phyloP scores from a whole-genome alignment of 2,888 invertebrate species.

The Ophion obscuratus region DNA sequence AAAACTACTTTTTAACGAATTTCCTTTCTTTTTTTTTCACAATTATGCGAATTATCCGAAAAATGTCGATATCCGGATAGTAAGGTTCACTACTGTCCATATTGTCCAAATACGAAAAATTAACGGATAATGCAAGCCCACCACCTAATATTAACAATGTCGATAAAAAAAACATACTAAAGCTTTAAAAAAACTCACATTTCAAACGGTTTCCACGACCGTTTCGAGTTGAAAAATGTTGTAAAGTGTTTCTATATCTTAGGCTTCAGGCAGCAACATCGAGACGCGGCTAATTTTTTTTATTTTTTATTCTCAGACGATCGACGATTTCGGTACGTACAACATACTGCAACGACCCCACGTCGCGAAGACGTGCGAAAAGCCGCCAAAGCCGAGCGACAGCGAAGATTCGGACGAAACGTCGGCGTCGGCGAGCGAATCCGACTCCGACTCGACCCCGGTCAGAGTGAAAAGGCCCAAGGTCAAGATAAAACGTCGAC shows the following conservation, averaged over 20 bases:
- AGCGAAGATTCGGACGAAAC: conserved; percentile 86
- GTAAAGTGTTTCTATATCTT: background rate
- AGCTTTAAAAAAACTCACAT: too few relatives aligned
- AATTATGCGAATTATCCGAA: too few relatives aligned
- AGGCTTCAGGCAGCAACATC: background rate
- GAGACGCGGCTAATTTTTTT: background rate
- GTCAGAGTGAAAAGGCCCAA: conserved; percentile 86
- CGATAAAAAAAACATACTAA: too few relatives aligned
- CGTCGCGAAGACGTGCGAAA: conserved; percentile 70
- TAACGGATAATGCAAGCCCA: too few relatives aligned
- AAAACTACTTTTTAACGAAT: too few relatives aligned
- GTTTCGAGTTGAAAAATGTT: background rate
- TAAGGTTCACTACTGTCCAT: too few relatives aligned
- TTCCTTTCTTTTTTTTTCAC: too few relatives aligned
- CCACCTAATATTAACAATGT: too few relatives aligned
- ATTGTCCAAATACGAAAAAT: too few relatives aligned
- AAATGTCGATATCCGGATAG: too few relatives aligned
- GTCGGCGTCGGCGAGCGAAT: conserved; percentile 86
- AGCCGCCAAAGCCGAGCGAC: conserved; percentile 85
- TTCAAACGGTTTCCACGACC: too few relatives aligned
- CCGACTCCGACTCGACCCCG: conserved; percentile 84
- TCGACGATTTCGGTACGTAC: conserved; percentile 79
- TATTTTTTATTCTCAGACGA: conserved; percentile 70
- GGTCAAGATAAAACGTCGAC: conserved; percentile 83
- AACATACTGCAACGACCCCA: conserved; percentile 81